phyloP scores from a whole-genome alignment of 2,797 vertebrate species.

The Sylvia borin region DNA sequence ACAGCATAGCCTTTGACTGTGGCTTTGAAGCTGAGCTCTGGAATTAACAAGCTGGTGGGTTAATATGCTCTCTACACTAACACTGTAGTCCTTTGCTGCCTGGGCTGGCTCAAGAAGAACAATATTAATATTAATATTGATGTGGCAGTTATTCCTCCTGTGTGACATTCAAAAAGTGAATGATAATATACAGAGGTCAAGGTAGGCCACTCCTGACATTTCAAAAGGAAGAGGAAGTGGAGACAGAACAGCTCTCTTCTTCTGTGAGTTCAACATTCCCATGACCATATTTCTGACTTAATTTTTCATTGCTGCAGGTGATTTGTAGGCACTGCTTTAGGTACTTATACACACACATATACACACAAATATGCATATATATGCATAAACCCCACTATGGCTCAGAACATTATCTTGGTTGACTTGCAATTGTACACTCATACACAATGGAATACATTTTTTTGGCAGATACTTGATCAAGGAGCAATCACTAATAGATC shows the following conservation, averaged over 20 bases:
- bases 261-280: background rate
- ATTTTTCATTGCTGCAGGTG: background rate
- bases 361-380: background rate
- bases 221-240: background rate
- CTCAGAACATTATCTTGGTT: background rate
- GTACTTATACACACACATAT: background rate
- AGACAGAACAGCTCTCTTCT: background rate
- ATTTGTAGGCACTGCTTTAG: background rate
- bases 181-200: constrained; percentile 3
- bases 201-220: background rate
- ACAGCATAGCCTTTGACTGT: background rate
- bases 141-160: background rate
- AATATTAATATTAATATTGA: constrained; percentile 22
- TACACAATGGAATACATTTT: background rate
- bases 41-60: background rate
- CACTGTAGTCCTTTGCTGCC: background rate
- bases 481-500: background rate
- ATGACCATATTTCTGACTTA: background rate
- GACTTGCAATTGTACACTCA: background rate
- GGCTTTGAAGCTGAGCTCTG: background rate
- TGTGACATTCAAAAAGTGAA: constrained; percentile 25
- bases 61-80: background rate
- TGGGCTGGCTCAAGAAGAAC: background rate
- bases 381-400: background rate
- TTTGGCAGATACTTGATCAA: background rate